phyloP scores from a whole-genome alignment of 2,113 vertebrate species.

The Rallus limicola region DNA sequence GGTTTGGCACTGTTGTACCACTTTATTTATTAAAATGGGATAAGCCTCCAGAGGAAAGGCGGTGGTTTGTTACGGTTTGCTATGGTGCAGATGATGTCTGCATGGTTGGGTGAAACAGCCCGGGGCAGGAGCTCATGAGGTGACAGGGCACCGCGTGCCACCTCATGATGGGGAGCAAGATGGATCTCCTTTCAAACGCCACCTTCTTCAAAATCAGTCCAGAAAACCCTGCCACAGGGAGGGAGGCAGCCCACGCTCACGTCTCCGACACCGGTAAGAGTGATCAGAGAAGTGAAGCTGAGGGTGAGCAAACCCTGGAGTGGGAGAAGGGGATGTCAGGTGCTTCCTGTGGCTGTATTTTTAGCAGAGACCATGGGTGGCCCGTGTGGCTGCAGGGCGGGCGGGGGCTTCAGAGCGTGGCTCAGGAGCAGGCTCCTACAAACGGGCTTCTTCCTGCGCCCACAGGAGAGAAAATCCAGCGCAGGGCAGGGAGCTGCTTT shows the following conservation, averaged over 20 bases:
- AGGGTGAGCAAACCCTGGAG: not conserved
- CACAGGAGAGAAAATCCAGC: not conserved
- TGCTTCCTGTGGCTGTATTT: not conserved
- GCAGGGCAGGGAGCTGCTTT: not conserved
- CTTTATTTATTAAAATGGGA: conserved; percentile 49
- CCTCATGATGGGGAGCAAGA: not conserved
- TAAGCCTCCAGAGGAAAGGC: not conserved
- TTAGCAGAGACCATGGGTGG: not conserved
- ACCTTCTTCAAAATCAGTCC: not conserved
- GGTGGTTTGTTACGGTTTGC: not conserved
- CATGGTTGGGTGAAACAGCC: not conserved
- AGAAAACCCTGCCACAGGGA: not conserved
- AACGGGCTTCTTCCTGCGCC: not conserved
- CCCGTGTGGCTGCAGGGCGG: accelerated
- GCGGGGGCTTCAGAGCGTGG: not conserved
- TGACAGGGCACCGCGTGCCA: not conserved
- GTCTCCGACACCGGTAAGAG: accelerated
- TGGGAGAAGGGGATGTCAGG: not conserved
- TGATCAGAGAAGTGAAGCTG: not conserved
- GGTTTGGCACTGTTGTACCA: not conserved
- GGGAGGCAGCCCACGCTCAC: accelerated
- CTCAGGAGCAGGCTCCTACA: not conserved
- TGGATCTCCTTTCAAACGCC: not conserved
- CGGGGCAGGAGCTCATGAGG: not conserved
- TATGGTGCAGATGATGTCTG: not conserved